A percentile compares a stretch with the other conserved stretches of the same genome.
Evolutionary conservation across 2,797 vertebrate species (phyloP).

Genomic region (Typhlichthys eigenmanni): DNA sequence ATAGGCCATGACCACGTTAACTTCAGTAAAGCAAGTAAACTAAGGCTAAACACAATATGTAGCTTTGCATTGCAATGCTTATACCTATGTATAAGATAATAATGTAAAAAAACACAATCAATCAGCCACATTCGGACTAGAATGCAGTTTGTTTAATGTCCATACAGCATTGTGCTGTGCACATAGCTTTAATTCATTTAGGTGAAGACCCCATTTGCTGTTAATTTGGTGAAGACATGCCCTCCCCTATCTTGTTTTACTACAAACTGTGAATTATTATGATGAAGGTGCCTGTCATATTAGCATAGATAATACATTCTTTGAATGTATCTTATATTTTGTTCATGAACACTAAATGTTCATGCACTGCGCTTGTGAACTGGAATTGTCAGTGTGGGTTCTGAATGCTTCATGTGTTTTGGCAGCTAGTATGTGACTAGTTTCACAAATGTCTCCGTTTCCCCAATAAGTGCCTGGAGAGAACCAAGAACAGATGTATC

Average conservation of each 20-base stretch:
- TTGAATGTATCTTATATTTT: constrained; percentile 45
- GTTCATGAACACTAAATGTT: constrained; percentile 28
- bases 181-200: neutral
- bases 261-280: constrained; percentile 44
- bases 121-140: too few relatives aligned
- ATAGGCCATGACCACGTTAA: constrained; percentile 55
- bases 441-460: constrained; percentile 35
- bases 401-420: constrained; percentile 57
- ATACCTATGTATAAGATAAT: neutral
- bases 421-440: constrained; percentile 61
- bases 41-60: constrained; percentile 39
- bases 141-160: too few relatives aligned
- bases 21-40: constrained; percentile 40
- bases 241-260: constrained; percentile 40
- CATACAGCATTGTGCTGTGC: neutral
- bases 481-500: constrained; percentile 35
- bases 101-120: too few relatives aligned
- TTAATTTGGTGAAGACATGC: constrained; percentile 21
- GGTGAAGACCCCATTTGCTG: neutral
- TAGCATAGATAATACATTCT: constrained; percentile 43
- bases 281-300: constrained; percentile 56
- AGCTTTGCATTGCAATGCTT: constrained; percentile 10
- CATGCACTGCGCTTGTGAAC: constrained; percentile 29
- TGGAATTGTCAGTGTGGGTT: constrained; percentile 41
- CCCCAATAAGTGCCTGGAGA: constrained; percentile 12